These are phyloP conservation scores for Aphyosemion australe DNA, from an alignment of 2,113 vertebrate species.

Conservation along the genomic window DNA sequence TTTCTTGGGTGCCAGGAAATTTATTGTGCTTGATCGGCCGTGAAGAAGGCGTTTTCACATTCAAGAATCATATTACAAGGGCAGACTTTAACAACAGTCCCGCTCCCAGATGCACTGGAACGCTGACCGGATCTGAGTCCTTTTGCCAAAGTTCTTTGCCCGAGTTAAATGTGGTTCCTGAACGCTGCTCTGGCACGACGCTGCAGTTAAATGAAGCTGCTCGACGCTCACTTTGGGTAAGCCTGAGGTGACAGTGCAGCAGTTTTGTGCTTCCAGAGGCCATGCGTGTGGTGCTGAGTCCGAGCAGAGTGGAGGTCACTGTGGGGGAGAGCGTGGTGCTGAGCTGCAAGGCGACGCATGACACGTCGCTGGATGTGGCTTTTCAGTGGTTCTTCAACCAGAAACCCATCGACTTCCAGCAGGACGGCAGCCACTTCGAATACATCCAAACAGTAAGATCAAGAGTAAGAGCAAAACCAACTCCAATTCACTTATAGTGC, in stretches of 20 bases:
- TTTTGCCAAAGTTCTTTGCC: conserved; percentile 8
- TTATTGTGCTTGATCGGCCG: conserved; percentile 64
- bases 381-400: conserved; percentile 93
- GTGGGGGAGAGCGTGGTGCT: conserved; percentile 96
- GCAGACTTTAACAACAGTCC: conserved; percentile 39
- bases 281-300: conserved; percentile 91
- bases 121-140: conserved; percentile 23
- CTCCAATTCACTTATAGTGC: neutral
- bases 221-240: conserved; percentile 38
- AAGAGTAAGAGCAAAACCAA: conserved; percentile 57
- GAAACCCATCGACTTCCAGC: conserved; percentile 87
- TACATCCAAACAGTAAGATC: conserved; percentile 93
- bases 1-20: conserved; percentile 50
- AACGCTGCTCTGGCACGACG: conserved; percentile 12
- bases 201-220: conserved; percentile 34
- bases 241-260: conserved; percentile 72
- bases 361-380: conserved; percentile 86
- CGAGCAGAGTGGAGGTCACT: conserved; percentile 88
- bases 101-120: conserved; percentile 19
- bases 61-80: conserved; percentile 69
- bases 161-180: neutral
- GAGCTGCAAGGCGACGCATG: conserved; percentile 91
- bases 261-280: conserved; percentile 84
- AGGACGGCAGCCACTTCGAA: conserved; percentile 94
- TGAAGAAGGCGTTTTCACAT: conserved; percentile 66